A percentile compares a stretch with the other conserved stretches of the same genome.
Evolutionary conservation across 1,140 invertebrate genomes (phyloP).

Genomic region (Leguminivora glycinivorella): DNA sequence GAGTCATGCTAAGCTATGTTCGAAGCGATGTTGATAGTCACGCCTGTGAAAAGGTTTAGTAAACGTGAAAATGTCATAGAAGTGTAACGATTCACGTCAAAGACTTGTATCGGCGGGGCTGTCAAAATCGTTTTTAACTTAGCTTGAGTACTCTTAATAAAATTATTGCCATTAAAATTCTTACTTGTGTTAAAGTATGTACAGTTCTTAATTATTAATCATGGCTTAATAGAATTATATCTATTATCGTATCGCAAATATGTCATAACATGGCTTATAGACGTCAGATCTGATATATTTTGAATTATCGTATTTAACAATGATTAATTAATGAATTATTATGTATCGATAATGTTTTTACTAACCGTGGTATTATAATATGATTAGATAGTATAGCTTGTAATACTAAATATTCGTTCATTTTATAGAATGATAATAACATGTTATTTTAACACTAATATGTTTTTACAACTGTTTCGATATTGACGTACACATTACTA

Average conservation of each 20-base stretch:
- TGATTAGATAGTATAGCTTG: not conserved
- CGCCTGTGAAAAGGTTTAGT: too few relatives aligned
- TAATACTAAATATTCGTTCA: not conserved
- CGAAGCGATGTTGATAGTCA: too few relatives aligned
- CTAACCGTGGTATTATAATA: constrained; percentile 7
- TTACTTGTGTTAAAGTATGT: constrained; percentile 1
- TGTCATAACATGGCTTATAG: constrained; percentile 10
- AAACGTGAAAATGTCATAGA: too few relatives aligned
- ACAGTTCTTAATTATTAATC: constrained; percentile 49
- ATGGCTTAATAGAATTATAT: constrained; percentile 71
- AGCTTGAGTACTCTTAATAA: too few relatives aligned
- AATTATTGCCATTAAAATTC: not conserved
- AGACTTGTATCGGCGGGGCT: too few relatives aligned
- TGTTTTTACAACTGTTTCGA: constrained; percentile 25
- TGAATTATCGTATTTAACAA: not conserved
- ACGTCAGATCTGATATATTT: not conserved
- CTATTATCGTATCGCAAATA: constrained; percentile 22
- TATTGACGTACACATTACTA: constrained; percentile 22
- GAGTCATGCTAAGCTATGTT: too few relatives aligned
- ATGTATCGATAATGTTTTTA: not conserved
- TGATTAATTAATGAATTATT: not conserved
- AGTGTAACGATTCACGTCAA: too few relatives aligned
- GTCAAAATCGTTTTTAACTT: too few relatives aligned
- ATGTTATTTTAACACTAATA: constrained; percentile 8
- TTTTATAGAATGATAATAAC: not conserved